A percentile compares a stretch with the other conserved stretches of the same genome.
Conservation (phyloP, 2,113 vertebrate species). For the Pachypanchax playfairii region DNA sequence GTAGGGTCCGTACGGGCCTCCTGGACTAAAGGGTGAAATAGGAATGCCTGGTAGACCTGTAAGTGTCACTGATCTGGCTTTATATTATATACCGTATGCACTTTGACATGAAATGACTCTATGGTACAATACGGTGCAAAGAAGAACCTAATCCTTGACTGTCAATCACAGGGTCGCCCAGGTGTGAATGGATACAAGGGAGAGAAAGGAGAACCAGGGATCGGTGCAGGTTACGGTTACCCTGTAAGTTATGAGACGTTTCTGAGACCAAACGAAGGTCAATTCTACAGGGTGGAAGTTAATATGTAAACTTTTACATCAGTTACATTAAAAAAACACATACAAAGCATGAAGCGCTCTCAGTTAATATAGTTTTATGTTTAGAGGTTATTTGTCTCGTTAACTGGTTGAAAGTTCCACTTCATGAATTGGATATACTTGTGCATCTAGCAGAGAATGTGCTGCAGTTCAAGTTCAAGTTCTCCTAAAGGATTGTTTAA, state of each 20-base stretch:
- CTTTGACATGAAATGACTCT: too few relatives aligned
- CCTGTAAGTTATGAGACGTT: conserved; percentile 79
- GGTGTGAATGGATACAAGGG: conserved; percentile 95
- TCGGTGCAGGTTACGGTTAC: conserved; percentile 64
- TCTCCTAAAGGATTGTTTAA: too few relatives aligned
- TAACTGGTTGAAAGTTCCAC: too few relatives aligned
- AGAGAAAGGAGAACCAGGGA: conserved; percentile 86
- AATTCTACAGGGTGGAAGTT: not conserved
- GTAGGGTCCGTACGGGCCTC: conserved; percentile 84
- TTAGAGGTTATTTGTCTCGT: too few relatives aligned
- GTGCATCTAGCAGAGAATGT: too few relatives aligned
- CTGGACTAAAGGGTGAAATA: conserved; percentile 92
- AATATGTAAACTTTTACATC: not conserved
- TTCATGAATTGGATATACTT: too few relatives aligned
- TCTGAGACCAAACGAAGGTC: not conserved
- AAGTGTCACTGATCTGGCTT: conserved; percentile 9
- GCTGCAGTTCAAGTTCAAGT: too few relatives aligned
- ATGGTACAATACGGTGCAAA: not conserved
- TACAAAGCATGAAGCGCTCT: too few relatives aligned
- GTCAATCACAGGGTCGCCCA: conserved; percentile 86
- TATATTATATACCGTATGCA: not conserved
- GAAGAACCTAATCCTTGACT: conserved; percentile 1
- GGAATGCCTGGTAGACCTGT: conserved; percentile 95
- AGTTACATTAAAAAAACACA: too few relatives aligned
- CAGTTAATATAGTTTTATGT: too few relatives aligned